phyloP scores from a whole-genome alignment of 2,888 invertebrate species.

The Brachyptera risi region DNA sequence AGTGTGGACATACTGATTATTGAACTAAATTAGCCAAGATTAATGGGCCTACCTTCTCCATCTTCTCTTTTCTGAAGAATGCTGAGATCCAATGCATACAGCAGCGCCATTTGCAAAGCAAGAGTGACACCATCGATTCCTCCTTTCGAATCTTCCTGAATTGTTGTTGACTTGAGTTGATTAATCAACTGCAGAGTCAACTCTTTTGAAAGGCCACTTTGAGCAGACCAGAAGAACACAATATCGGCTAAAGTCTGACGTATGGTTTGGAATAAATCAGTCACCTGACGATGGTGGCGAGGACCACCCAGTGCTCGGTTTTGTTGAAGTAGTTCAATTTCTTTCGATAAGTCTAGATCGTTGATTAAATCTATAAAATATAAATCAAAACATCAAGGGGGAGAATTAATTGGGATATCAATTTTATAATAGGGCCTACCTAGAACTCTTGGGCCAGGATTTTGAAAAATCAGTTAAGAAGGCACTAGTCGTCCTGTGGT shows the following conservation, averaged over 20 bases:
- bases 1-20: too few species aligned
- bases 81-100: conserved; percentile 80
- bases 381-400: conserved; percentile 28
- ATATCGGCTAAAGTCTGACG: conserved; percentile 68
- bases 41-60: conserved; percentile 61
- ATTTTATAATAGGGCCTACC: too few species aligned
- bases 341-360: conserved; percentile 55
- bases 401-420: too few species aligned
- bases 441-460: conserved; percentile 37
- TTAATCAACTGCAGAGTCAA: conserved; percentile 44
- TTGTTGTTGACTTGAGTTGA: conserved; percentile 40
- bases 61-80: conserved; percentile 69
- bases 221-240: conserved; percentile 72
- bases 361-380: conserved; percentile 48
- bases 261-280: conserved; percentile 71
- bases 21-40: too few species aligned
- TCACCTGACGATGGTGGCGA: conserved; percentile 74
- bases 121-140: conserved; percentile 74
- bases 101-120: conserved; percentile 74
- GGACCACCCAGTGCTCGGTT: conserved; percentile 87
- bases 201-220: conserved; percentile 66
- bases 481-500: too few species aligned
- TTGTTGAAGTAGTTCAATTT: conserved; percentile 72
- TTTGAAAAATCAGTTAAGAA: too few species aligned
- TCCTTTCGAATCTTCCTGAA: conserved; percentile 57